Base-by-base conservation (phyloP, 2,113 vertebrate species). In the Pleuronectes platessa region DNA sequence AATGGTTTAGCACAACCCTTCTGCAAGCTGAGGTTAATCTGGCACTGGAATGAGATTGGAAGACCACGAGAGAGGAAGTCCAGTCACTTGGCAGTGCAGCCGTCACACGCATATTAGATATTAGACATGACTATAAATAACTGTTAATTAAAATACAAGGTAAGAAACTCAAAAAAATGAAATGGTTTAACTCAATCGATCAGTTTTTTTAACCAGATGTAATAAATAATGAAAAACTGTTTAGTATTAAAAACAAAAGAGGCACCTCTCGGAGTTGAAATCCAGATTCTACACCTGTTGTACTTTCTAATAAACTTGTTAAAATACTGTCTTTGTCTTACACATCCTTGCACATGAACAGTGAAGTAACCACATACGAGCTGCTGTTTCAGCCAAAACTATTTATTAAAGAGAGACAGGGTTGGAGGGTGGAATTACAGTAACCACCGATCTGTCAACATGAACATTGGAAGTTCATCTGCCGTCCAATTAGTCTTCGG, bases 1-100 rank as follows among this genome's bases (percentile, higher is more conserved):
- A 93, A 24, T 83, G 31, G 61, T 91, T 58, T 88, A 89, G 81
- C 87, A 76, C 84, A 82, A 79, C 89, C 92, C 93, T 92, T 94
- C 92, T 94, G 93, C 93, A 82, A 92, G 90, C 89, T 61, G 92
- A 94, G 85, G 80, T 89, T 61, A 0, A 81, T 94, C 75, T 94
- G 61, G 93, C 93, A 94, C 93, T 61, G 88, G 83, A 90, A 89
- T 91, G 85, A 92, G 82, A 78, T 68, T 83, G 88, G 86, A 88
- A 89, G 67, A 86, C 90, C 84, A 91, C 13, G 12, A 49, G 0
- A 63, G 6, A 81, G 89, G 90, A 87, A 90, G 72, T 85, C 89
- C 90, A 91, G 85, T 87, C 86, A 91, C 84, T 91, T 89, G 14
- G 69, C 91, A 90, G 93, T 94, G 93, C 93, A 0, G 24, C 20